These are phyloP conservation scores for Pseudolaguvia tuberculata DNA, from an alignment of 2,113 vertebrate species.

Conservation along the genomic window DNA sequence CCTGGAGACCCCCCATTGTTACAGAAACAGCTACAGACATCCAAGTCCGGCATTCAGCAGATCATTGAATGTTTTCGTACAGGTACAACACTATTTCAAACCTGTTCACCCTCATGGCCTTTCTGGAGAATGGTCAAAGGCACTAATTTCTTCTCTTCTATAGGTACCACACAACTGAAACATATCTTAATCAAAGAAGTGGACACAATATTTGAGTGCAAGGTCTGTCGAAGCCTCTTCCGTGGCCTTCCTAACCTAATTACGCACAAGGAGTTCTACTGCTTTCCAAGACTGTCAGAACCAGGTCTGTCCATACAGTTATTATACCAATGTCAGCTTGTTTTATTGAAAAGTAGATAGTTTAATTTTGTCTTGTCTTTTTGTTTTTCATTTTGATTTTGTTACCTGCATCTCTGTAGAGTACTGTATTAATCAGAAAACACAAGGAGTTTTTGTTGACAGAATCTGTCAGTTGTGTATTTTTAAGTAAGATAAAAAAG, in stretches of 20 bases:
- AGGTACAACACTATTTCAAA: slow-evolving; percentile 65
- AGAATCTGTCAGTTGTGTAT: too few relatives aligned
- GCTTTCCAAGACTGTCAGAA: slow-evolving; percentile 80
- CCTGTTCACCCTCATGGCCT: neutral
- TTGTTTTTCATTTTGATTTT: neutral
- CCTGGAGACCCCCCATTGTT: slow-evolving; percentile 91
- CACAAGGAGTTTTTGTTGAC: too few relatives aligned
- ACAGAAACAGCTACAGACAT: slow-evolving; percentile 90
- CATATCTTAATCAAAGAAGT: slow-evolving; percentile 94
- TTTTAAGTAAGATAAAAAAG: too few relatives aligned
- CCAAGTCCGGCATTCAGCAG: slow-evolving; percentile 97
- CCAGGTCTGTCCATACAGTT: slow-evolving; percentile 72
- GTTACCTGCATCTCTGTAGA: neutral
- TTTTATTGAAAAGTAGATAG: neutral
- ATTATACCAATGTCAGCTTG: neutral
- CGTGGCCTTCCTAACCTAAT: slow-evolving; percentile 98
- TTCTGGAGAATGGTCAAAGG: neutral
- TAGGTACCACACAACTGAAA: slow-evolving; percentile 90
- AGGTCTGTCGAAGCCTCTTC: slow-evolving; percentile 95
- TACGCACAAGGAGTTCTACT: slow-evolving; percentile 97
- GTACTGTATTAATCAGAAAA: neutral
- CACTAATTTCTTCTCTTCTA: neutral
- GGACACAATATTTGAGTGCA: slow-evolving; percentile 99
- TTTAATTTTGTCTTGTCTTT: too few relatives aligned
- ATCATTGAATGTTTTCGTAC: slow-evolving; percentile 98